Evolutionary conservation across 1,140 invertebrate genomes (phyloP), one percentile per base, ranked within the genome.

Genomic region (Drosophila tristis): DNA sequence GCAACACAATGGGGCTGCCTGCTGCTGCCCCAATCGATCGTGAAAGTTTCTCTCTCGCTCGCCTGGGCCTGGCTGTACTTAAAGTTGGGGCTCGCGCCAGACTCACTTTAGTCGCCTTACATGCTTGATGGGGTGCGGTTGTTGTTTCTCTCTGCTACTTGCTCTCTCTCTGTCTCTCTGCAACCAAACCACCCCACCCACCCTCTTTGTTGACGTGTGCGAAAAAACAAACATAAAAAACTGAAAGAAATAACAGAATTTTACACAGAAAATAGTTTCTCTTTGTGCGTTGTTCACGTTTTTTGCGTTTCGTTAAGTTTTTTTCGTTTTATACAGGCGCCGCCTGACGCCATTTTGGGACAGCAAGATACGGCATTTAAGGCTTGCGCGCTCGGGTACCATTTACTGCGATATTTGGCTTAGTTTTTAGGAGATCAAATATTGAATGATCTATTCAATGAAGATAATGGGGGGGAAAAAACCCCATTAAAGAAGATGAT

Each of bases 91-190:
- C 73, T 64, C 43, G 39, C 47, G 45, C 49, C 50, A 31, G 54
- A 57, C 56, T 26, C 42, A 20, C 51, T 78, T 87, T 65, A 89
- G 84, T 89, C 84, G 79, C 79, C 70, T 84, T 77, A 73, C 71
- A 84, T 81, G 81, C 74, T 64, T 89, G 71, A 60, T 87, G 80
- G 80, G 81, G 82, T 86, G 82, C 82, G 82, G 84, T 81, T 79
- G 35, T 39, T 39, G 11, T 39, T 13, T 39, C 35, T 39, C 35
- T 39, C 5, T 13, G 35, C 35, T 39, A 8, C 11, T 5, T 39
- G 35, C 35, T 13, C 35, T 1, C 11, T 39, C 11, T 39, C 11
- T 35, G 8, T 35, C 31, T 39, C 11, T 39, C 11, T 13, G 35
- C 11, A 39, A 2, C 11, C 35, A 11, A 11, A 39, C 35, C 35